Evolutionary conservation across 2,113 vertebrate genomes (phyloP).

Genomic region (Suricata suricatta): DNA sequence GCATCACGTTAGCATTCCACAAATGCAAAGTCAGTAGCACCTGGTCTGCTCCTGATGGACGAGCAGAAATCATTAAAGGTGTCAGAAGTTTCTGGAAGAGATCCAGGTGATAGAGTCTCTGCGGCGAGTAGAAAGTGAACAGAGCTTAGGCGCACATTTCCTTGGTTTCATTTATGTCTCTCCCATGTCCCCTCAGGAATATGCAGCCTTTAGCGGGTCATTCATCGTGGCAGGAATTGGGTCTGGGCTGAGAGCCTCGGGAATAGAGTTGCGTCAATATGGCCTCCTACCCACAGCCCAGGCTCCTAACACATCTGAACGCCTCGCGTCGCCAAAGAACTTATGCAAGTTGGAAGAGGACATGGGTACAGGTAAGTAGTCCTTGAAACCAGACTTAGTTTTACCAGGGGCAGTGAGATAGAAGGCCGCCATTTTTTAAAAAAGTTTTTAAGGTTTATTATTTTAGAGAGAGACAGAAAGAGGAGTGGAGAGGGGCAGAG

Average conservation of each 20-base stretch:
- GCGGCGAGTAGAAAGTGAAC: background rate
- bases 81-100: constrained; percentile 52
- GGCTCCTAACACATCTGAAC: background rate
- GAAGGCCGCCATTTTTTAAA: background rate
- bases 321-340: background rate
- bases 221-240: background rate
- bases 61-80: constrained; percentile 54
- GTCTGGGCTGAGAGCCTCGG: background rate
- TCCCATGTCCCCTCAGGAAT: background rate
- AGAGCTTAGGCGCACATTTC: background rate
- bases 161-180: background rate
- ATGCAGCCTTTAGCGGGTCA: background rate
- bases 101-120: constrained; percentile 48
- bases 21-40: constrained; percentile 23
- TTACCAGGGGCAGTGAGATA: no score
- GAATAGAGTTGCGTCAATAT: background rate
- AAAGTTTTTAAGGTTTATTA: no score
- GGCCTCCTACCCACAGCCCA: background rate
- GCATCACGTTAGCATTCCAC: background rate
- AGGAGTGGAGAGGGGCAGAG: no score
- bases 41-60: constrained; percentile 23
- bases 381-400: background rate
- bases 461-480: no score
- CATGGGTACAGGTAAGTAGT: background rate
- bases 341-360: background rate